Conservation (phyloP, 2,888 invertebrate species). For the Merodon equestris region DNA sequence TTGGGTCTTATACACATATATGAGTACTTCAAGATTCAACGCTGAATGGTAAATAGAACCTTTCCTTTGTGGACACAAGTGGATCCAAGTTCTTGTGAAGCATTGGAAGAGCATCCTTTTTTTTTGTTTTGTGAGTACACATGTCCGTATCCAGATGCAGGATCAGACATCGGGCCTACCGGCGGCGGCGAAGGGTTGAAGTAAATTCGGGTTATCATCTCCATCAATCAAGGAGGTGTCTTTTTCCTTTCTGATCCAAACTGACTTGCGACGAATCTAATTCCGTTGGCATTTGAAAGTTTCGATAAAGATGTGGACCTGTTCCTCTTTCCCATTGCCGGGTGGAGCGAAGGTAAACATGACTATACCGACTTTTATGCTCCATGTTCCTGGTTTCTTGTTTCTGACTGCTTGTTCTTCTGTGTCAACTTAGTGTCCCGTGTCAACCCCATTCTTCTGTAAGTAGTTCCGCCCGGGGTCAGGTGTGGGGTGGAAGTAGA, state of each 20-base stretch:
- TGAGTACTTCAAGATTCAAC: conserved; percentile 48
- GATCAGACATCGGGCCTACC: conserved; percentile 57
- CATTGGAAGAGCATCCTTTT: conserved; percentile 23
- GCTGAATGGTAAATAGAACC: conserved; percentile 57
- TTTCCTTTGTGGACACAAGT: conserved; percentile 65
- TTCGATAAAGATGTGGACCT: conserved; percentile 10
- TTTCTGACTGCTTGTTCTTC: neutral
- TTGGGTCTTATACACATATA: conserved; percentile 18
- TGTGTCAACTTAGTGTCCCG: neutral
- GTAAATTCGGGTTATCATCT: conserved; percentile 49
- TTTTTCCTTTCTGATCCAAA: conserved; percentile 9
- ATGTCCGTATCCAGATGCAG: conserved; percentile 8
- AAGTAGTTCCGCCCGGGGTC: too few species aligned
- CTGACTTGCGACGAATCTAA: conserved; percentile 58
- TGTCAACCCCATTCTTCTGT: conserved; percentile 29
- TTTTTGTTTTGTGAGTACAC: neutral
- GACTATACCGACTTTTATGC: conserved; percentile 11
- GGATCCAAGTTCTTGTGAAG: conserved; percentile 46
- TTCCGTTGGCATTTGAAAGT: conserved; percentile 61
- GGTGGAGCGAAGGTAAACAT: conserved; percentile 42
- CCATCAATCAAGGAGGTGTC: conserved; percentile 62
- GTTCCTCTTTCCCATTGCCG: neutral
- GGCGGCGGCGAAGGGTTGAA: conserved; percentile 40
- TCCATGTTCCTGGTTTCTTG: too few species aligned
- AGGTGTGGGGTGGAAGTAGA: neutral